Percentiles rank a stretch among this genome's conserved stretches.
Conservation (phyloP, 2,888 invertebrate genomes). For the Zeuzera pyrina region DNA sequence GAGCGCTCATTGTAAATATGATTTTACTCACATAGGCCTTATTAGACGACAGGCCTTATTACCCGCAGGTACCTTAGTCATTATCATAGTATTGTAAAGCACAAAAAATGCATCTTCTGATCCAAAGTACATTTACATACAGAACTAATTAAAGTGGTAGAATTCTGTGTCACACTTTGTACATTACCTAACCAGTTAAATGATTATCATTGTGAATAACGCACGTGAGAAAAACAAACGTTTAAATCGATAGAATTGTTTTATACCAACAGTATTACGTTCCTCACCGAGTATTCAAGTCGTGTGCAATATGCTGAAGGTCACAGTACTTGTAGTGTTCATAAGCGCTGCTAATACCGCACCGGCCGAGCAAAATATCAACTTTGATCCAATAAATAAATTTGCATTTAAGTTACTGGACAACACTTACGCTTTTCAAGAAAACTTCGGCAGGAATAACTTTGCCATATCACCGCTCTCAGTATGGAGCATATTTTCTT, state of each 20-base stretch:
- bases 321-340: conserved; percentile 24
- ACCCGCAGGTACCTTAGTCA: too few species aligned
- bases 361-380: conserved; percentile 25
- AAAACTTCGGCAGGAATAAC: conserved; percentile 47
- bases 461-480: conserved; percentile 55
- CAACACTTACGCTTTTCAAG: conserved; percentile 48
- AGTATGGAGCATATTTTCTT: conserved; percentile 54
- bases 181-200: conserved; percentile 47
- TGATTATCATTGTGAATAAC: conserved; percentile 37
- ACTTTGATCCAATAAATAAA: conserved; percentile 43
- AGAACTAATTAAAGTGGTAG: too few species aligned
- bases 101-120: too few species aligned
- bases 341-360: conserved; percentile 34
- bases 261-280: conserved; percentile 30
- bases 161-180: conserved; percentile 20
- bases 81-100: too few species aligned
- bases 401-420: conserved; percentile 50
- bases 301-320: conserved; percentile 37
- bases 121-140: too few species aligned
- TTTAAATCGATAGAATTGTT: conserved; percentile 35
- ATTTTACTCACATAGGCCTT: too few species aligned
- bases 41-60: too few species aligned
- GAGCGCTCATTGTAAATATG: too few species aligned
- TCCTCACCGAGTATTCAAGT: conserved; percentile 26
- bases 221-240: conserved; percentile 42